phyloP scores from a whole-genome alignment of 2,888 invertebrate genomes.

The Lepetodrilus schrolli region DNA sequence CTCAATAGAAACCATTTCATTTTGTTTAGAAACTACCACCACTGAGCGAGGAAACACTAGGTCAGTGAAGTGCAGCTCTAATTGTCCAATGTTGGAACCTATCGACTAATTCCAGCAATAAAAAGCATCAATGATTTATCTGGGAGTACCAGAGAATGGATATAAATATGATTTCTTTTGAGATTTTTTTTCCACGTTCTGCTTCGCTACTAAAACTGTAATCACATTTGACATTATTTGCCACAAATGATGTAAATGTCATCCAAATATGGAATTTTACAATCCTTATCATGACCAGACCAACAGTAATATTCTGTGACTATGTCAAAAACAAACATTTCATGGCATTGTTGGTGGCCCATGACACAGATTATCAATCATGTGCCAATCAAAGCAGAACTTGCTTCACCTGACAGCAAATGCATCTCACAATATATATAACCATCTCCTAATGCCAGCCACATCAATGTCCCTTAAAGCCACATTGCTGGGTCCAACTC shows the following conservation, averaged over 20 bases:
- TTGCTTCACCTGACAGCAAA: not conserved
- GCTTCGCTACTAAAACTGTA: not conserved
- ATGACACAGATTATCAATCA: not conserved
- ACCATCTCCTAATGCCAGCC: too few species aligned
- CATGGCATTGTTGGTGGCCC: not conserved
- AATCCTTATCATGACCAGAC: not conserved
- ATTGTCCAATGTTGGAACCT: constrained; percentile 22
- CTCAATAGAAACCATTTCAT: not conserved
- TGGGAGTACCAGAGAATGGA: not conserved
- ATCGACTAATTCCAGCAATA: not conserved
- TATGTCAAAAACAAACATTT: too few species aligned
- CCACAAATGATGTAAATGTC: not conserved
- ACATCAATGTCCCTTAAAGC: too few species aligned
- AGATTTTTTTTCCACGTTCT: not conserved
- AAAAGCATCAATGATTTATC: not conserved
- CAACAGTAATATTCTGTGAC: too few species aligned
- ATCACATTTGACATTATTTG: not conserved
- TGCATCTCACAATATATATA: too few species aligned
- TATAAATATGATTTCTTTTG: not conserved
- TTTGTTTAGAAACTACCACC: constrained; percentile 22
- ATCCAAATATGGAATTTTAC: not conserved
- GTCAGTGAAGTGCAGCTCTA: constrained; percentile 24
- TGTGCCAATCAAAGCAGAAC: not conserved
- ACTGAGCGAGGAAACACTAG: constrained; percentile 4
- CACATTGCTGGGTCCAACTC: too few species aligned